Conservation (phyloP, 2,113 vertebrate species). For the Smithornis capensis region DNA sequence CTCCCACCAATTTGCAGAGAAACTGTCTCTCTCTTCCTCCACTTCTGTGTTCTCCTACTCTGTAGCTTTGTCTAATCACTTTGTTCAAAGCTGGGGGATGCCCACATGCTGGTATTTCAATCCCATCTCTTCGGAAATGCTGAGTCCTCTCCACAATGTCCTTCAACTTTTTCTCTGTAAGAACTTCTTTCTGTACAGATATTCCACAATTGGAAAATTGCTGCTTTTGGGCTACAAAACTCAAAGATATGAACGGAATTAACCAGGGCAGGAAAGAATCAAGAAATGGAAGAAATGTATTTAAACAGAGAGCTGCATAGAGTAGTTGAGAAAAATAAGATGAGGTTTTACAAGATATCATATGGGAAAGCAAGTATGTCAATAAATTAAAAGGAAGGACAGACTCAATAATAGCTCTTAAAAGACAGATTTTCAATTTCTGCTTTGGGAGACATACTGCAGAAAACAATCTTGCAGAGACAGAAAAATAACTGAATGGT, state of each 20-base stretch:
- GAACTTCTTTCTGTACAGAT: neutral
- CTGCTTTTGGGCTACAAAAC: neutral
- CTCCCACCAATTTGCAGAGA: neutral
- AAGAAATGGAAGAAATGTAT: neutral
- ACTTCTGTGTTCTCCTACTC: neutral
- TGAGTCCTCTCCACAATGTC: neutral
- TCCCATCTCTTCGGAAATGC: neutral
- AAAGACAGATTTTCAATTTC: neutral
- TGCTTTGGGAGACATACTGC: neutral
- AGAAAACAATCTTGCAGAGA: neutral
- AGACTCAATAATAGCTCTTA: neutral
- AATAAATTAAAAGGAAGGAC: neutral
- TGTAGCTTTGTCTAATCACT: neutral
- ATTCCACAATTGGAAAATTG: neutral
- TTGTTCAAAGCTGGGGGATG: neutral
- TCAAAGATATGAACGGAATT: neutral
- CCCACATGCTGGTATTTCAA: neutral
- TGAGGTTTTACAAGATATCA: neutral
- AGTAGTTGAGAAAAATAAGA: neutral
- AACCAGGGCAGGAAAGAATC: neutral
- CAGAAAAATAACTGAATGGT: constrained; percentile 4
- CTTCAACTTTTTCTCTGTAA: neutral
- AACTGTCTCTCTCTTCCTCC: neutral
- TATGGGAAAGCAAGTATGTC: neutral
- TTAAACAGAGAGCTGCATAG: neutral